A percentile compares a stretch with the other conserved stretches of the same genome.
These are phyloP conservation scores for Gymnocephalus cernua DNA, from an alignment of 2,113 vertebrate species.

Conservation along the genomic window DNA sequence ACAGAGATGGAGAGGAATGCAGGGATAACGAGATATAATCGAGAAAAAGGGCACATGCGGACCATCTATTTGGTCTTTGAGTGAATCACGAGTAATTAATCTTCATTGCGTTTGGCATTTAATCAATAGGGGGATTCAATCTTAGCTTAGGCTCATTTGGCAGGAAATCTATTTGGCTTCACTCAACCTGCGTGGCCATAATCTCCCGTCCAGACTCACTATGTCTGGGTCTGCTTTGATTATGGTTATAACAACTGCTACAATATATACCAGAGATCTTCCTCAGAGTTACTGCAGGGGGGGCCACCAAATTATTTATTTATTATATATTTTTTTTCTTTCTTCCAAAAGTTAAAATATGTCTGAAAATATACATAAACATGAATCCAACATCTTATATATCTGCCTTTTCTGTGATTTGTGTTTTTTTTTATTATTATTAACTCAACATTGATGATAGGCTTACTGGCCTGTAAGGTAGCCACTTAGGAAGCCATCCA, in stretches of 20 bases:
- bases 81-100: slow-evolving; percentile 78
- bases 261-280: too few species aligned
- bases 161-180: slow-evolving; percentile 78
- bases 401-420: too few species aligned
- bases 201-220: slow-evolving; percentile 51
- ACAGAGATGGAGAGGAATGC: slow-evolving; percentile 50
- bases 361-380: too few species aligned
- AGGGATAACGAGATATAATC: slow-evolving; percentile 70
- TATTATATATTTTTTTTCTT: too few species aligned
- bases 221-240: slow-evolving; percentile 34
- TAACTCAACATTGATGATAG: too few species aligned
- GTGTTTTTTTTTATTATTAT: too few species aligned
- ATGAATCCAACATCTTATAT: too few species aligned
- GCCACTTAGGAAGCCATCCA: too few species aligned
- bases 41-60: slow-evolving; percentile 64
- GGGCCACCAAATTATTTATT: too few species aligned
- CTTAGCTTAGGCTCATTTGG: slow-evolving; percentile 74
- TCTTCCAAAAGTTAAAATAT: too few species aligned
- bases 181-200: slow-evolving; percentile 62
- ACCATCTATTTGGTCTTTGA: slow-evolving; percentile 67
- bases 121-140: slow-evolving; percentile 79
- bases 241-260: not conserved
- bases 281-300: too few species aligned
- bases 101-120: slow-evolving; percentile 78
- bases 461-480: too few species aligned